Base-by-base conservation (phyloP, 2,888 invertebrate genomes). In the Thymelicus sylvestris region DNA sequence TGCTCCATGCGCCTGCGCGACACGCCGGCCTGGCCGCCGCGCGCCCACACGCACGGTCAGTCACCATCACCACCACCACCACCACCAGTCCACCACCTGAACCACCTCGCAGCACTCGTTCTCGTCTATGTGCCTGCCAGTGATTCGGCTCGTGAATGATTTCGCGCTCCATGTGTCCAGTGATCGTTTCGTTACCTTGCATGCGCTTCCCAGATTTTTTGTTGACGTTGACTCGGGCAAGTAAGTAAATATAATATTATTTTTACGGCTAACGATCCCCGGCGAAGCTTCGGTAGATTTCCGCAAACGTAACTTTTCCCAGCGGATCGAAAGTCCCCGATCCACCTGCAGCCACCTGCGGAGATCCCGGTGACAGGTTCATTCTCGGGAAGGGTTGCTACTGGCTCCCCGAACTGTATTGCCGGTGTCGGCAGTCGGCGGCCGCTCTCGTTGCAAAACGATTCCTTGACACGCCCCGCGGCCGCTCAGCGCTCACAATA, bases 1-100 rank as follows among this genome's bases (percentile, higher is more conserved):
- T 96, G 96, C 92, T 96, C 96, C 87, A 96, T 96, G 94, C 90
- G 92, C 86, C 90, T 92, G 88, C 93, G 91, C 83, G 90, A 89
- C 81, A 84, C 89, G 81, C 89, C 89, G 79, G 87, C 88, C 82
- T 88, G 89, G 89, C 89, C 90, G 79, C 87, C 88, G 85, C 76
- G 77, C 75, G 80, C 79, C 78, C 82, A 80, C 78, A 81, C 78
- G 79, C 90, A 88, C 90, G 92, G 91, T 91, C 89, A 89, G 92
- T 90, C 81, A 31, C 75, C 67, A 19, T 13, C 48, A 24, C 61
- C 15, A 15, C n/a, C n/a, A n/a, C 65, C 72, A 3, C 24, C 3
- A 24, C 24, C 31, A 31, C 3, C 31, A 50, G 67, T 39, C 65
- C 67, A 55, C 61, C 68, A n/a, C 41, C n/a, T n/a, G n/a, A n/a